Base-by-base conservation (phyloP, 2,888 invertebrate species). In the Papilio gigon region DNA sequence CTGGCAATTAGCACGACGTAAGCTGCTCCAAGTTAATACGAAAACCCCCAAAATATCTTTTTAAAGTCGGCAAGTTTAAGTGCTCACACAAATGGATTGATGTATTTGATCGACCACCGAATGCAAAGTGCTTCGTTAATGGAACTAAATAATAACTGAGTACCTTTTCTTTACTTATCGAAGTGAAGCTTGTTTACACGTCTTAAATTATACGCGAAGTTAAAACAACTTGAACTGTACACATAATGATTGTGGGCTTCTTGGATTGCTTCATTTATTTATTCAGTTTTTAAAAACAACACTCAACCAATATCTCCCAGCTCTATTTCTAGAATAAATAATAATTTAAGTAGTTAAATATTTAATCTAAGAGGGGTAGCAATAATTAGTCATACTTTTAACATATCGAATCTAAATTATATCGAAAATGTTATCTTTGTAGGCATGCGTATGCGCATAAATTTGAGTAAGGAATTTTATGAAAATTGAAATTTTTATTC, bases 1-100 rank as follows among this genome's bases (percentile, higher is more conserved):
- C 78, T 78, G 77, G 77, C 87, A 87, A 88, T 88, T 88, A 89
- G 82, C 81, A 81, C 77, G 74, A 71, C 68, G 71, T 75, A 73
- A 71, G 73, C 74, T 72, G 70, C 71, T 71, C 71, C 65, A 69
- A 74, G 71, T 71, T 66, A 71, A 67, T 73, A 74, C 71, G 73
- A 74, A 76, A 75, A 71, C 75, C 77, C n/a, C 75, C 33, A 53
- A 77, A 80, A 81, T 78, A 77, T 77, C 70, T 76, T 75, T n/a
- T 65, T 56, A 65, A 74, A 73, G 67, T 70, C 71, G 73, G 76
- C 73, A 74, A 83, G 80, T 78, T 77, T 80, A 80, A 83, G 80
- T 81, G 80, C 77, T 78, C 80, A 78, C 73, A 78, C 78, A 76
- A 79, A 79, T 77, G 73, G 75, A 73, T 76, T 75, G 77, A 75